Base-by-base conservation (phyloP, 2,888 invertebrate genomes). In the Fragum whitleyi region DNA sequence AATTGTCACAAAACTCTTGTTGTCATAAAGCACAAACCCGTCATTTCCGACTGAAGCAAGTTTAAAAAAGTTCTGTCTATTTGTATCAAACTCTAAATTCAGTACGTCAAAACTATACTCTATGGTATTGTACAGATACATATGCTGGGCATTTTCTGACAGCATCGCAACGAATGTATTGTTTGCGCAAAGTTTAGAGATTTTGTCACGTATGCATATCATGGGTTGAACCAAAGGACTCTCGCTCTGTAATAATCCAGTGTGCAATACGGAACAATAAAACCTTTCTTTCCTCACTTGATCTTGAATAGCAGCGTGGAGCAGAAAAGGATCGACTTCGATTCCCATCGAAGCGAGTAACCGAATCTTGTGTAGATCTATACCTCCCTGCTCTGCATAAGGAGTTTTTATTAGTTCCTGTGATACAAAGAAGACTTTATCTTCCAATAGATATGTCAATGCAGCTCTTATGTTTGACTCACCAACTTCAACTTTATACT, bases 11-110 rank as follows among this genome's bases (percentile, higher is more conserved):
- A 51, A 47, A 7, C 51, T 14, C 39, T 71, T 51, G 7, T 72
- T 53, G 32, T 76, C 36, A 32, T 79, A 68, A 36, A 79, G 21
- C 2, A 79, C 39, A 55, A 79, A 79, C n/a, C 79, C 75, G 32
- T 36, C 9, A n/a, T 39, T 23, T 16, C 23, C 61, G 3, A 28
- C 55, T 23, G 53, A 28, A 57, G 23, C 65, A 23, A 74, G 6
- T 5, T 65, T 70, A 14, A 42, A 39, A 39, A 55, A 42, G 0
- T n/a, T 19, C 0, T 59, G 21, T 21, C 42, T 16, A 3, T 26
- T 19, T 42, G 39, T 26, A 7, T 55, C 36, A 14, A n/a, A 2
- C 5, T 28, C 32, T 42, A 42, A 9, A 23, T 14, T 0, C 7
- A 57, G 7, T 28, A 1, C 9, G 1, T 73, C 62, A 32, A 73